Conservation (phyloP, 2,888 invertebrate species). For the Liodrosophila aerea region DNA sequence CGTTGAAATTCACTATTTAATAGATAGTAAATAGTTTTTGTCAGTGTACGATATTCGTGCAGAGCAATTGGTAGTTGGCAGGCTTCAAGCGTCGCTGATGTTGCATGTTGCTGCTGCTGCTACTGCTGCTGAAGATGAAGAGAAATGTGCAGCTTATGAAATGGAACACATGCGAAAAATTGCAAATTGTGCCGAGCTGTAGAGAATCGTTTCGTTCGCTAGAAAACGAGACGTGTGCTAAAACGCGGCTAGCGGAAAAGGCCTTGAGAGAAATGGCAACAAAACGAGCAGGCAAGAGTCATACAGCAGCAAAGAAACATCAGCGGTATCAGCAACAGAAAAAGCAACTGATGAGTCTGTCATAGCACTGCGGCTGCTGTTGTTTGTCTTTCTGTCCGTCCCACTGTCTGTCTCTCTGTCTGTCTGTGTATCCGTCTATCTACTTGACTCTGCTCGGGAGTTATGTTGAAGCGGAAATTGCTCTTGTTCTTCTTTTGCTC, state of each 20-base stretch:
- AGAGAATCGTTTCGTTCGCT: slow-evolving; percentile 21
- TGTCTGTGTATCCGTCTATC: slow-evolving; percentile 8
- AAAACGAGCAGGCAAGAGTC: slow-evolving; percentile 4
- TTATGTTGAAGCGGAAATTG: slow-evolving; percentile 64
- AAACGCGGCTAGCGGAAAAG: slow-evolving; percentile 3
- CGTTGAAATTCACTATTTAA: too few species aligned
- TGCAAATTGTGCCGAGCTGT: slow-evolving; percentile 27
- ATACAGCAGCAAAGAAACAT: neutral
- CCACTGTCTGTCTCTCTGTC: slow-evolving; percentile 10
- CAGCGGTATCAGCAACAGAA: neutral
- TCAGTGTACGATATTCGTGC: too few species aligned
- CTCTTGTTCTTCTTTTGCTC: slow-evolving; percentile 48
- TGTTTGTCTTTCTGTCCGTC: slow-evolving; percentile 2
- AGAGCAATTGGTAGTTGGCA: too few species aligned
- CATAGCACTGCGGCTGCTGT: slow-evolving; percentile 25
- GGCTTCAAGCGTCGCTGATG: too few species aligned
- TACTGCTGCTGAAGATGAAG: slow-evolving; percentile 36
- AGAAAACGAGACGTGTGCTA: slow-evolving; percentile 29
- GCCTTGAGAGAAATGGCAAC: slow-evolving; percentile 35
- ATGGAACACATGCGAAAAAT: slow-evolving; percentile 57
- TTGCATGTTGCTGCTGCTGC: slow-evolving; percentile 14
- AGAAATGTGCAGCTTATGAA: slow-evolving; percentile 72
- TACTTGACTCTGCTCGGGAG: slow-evolving; percentile 12
- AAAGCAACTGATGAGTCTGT: slow-evolving; percentile 17
- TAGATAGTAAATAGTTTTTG: slow-evolving; percentile 10